phyloP scores from a whole-genome alignment of 2,113 vertebrate genomes.

The Neomonachus schauinslandi region DNA sequence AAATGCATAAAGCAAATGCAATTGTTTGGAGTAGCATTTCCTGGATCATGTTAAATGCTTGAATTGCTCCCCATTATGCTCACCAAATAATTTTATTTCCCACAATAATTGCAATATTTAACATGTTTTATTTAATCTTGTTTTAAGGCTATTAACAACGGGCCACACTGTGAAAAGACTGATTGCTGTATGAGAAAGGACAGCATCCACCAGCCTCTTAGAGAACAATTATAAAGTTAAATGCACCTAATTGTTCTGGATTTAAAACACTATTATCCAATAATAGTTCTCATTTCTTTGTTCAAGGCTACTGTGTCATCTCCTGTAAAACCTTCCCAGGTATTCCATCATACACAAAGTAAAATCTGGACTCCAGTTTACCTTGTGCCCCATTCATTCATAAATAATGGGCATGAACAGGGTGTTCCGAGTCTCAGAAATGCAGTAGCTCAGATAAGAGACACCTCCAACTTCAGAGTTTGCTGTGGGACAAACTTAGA shows the following conservation, averaged over 20 bases:
- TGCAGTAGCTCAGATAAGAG: neutral
- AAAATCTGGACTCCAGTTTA: slow-evolving; percentile 69
- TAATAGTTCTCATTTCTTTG: slow-evolving; percentile 79
- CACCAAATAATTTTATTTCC: slow-evolving; percentile 93
- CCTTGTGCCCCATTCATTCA: slow-evolving; percentile 60
- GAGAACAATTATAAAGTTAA: slow-evolving; percentile 85
- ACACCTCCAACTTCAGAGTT: neutral
- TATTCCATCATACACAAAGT: slow-evolving; percentile 79
- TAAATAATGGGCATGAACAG: slow-evolving; percentile 54
- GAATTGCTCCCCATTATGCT: slow-evolving; percentile 91
- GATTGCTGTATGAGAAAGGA: slow-evolving; percentile 81
- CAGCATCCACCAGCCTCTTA: slow-evolving; percentile 79
- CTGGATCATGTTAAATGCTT: slow-evolving; percentile 93
- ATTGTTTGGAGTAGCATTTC: slow-evolving; percentile 93
- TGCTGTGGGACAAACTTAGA: neutral
- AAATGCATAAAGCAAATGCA: slow-evolving; percentile 93
- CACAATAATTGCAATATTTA: slow-evolving; percentile 92
- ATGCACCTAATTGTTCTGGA: slow-evolving; percentile 84
- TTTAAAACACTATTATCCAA: slow-evolving; percentile 83
- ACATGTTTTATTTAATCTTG: slow-evolving; percentile 90
- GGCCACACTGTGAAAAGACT: slow-evolving; percentile 85
- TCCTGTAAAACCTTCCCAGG: slow-evolving; percentile 79
- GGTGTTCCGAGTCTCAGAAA: slow-evolving; percentile 4
- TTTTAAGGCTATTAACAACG: slow-evolving; percentile 90
- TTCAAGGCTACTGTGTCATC: slow-evolving; percentile 72